These are phyloP conservation scores for Syncerus caffer DNA, from an alignment of 2,797 vertebrate genomes.

Conservation along the genomic window DNA sequence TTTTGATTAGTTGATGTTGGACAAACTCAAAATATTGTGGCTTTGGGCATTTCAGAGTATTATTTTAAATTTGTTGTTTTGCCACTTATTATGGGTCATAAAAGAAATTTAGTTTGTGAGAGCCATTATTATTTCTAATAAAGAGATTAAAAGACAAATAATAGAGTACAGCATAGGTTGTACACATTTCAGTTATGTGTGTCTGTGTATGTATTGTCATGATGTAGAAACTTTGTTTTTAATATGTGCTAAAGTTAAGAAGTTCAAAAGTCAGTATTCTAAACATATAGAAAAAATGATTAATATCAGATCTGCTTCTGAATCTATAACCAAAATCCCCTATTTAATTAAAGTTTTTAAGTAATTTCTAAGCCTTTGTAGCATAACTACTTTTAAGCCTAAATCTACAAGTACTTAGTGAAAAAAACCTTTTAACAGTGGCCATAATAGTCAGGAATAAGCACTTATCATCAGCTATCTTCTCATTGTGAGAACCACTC, in stretches of 20 bases:
- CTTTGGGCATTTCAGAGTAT: not conserved
- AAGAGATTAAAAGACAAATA: not conserved
- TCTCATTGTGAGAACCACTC: not conserved
- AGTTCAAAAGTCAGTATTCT: not conserved
- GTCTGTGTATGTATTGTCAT: not conserved
- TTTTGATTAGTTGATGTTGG: not conserved
- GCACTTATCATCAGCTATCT: not conserved
- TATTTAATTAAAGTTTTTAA: not conserved
- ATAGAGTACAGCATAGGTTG: not conserved
- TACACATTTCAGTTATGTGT: not conserved
- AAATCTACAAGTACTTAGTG: not conserved
- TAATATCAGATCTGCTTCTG: not conserved
- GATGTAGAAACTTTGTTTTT: not conserved
- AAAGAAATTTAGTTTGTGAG: not conserved
- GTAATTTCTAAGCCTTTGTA: not conserved
- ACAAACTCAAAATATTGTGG: not conserved
- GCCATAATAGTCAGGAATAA: not conserved
- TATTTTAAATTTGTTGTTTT: not conserved
- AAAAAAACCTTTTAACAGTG: not conserved
- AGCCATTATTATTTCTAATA: not conserved
- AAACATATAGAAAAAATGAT: not conserved
- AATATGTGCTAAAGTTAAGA: not conserved
- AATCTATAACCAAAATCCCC: not conserved
- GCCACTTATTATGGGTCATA: not conserved
- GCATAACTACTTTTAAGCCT: not conserved